Conservation (phyloP, 2,113 vertebrate genomes). For the Hymenochirus boettgeri region DNA sequence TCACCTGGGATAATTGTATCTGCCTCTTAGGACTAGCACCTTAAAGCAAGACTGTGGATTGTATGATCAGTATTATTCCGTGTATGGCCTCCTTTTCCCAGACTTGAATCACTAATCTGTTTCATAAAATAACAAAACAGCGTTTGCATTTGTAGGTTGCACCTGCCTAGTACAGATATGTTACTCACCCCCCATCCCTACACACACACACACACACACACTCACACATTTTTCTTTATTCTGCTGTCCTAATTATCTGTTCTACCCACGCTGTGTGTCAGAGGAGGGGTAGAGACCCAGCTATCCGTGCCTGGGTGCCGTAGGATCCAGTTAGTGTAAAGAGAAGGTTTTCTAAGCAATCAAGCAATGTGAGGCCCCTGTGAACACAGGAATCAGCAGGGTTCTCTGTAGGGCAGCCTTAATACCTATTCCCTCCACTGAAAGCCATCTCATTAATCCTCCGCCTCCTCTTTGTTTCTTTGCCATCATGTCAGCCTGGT, state of each 20-base stretch:
- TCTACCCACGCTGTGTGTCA: constrained; percentile 23
- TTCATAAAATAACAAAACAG: no score
- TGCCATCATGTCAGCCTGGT: constrained; percentile 27
- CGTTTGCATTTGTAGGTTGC: no score
- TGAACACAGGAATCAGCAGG: constrained; percentile 21
- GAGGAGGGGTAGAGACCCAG: constrained; percentile 18
- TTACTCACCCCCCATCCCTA: not conserved
- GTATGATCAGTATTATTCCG: no score
- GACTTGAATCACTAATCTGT: no score
- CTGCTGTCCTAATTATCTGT: constrained; percentile 24
- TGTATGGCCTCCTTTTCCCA: no score
- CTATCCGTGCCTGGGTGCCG: constrained; percentile 10
- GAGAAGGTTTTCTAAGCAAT: not conserved
- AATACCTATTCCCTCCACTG: not conserved
- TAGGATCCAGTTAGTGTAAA: constrained; percentile 17
- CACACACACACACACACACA: no score
- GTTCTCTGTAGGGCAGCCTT: not conserved
- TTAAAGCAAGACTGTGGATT: no score
- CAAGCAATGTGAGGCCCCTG: constrained; percentile 6
- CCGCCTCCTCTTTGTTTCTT: constrained; percentile 30
- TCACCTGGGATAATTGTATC: no score
- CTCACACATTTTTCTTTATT: no score
- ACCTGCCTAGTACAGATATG: not conserved
- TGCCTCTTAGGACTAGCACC: no score
- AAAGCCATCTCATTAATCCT: constrained; percentile 24